Percentiles rank a stretch among this genome's conserved stretches.
Evolutionary conservation across 2,888 invertebrate species (phyloP).

Genomic region (Euplagia quadripunctaria): DNA sequence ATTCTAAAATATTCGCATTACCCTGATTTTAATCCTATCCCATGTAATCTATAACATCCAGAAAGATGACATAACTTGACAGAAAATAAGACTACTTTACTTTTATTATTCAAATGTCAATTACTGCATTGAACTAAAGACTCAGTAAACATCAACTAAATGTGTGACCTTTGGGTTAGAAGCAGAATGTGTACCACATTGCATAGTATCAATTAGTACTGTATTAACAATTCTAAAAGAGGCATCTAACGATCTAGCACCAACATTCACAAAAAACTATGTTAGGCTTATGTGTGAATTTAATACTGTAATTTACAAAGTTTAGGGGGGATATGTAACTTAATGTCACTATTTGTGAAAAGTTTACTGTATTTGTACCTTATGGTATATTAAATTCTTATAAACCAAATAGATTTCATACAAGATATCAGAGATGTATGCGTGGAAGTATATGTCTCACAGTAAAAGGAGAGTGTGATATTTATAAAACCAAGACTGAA

Average conservation of each 20-base stretch:
- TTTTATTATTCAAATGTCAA: background rate
- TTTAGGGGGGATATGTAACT: background rate
- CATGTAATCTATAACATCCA: background rate
- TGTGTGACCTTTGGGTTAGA: background rate
- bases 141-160: background rate
- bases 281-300: background rate
- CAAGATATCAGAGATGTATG: background rate
- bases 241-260: background rate
- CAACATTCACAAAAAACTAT: background rate
- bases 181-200: background rate
- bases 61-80: background rate
- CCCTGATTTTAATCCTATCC: background rate
- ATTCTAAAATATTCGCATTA: background rate
- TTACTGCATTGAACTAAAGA: conserved; percentile 1
- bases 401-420: background rate
- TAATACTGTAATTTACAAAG: background rate
- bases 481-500: background rate
- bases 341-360: background rate
- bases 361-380: background rate
- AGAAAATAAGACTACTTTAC: background rate
- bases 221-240: background rate
- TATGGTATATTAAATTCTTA: background rate
- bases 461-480: background rate
- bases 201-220: background rate
- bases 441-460: too few relatives aligned